Conservation (phyloP, 2,113 vertebrate genomes). For the Haemorhous mexicanus region DNA sequence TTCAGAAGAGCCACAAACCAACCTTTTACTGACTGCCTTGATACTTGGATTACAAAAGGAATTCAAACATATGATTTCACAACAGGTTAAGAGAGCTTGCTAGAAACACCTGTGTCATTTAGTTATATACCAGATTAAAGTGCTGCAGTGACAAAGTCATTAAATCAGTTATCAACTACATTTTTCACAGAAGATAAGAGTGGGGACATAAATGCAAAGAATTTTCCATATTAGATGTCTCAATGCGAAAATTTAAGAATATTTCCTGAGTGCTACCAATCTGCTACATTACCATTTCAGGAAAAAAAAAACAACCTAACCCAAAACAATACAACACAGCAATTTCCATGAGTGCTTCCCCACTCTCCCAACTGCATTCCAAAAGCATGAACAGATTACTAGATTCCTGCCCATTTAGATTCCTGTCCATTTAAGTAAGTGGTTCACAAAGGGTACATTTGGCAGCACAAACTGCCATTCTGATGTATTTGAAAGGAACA, state of each 20-base stretch:
- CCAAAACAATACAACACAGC: background rate
- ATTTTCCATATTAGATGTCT: background rate
- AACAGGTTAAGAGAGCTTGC: background rate
- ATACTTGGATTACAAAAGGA: background rate
- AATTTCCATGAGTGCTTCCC: background rate
- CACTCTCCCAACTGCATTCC: background rate
- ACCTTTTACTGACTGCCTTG: background rate
- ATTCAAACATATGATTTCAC: background rate
- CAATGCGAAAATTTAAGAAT: background rate
- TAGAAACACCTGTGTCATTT: background rate
- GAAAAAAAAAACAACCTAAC: background rate
- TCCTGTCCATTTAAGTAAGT: background rate
- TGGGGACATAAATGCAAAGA: accelerated
- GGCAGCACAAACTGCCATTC: background rate
- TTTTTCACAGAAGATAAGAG: background rate
- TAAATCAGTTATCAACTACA: background rate
- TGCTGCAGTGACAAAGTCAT: background rate
- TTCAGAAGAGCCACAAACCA: background rate
- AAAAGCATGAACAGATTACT: background rate
- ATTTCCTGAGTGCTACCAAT: background rate
- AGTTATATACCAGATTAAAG: background rate
- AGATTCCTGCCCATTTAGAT: background rate
- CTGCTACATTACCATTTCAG: background rate
- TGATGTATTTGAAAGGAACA: background rate
- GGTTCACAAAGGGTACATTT: background rate